Percentiles rank a stretch among this genome's conserved stretches.
These are phyloP conservation scores for Gobius niger DNA, from an alignment of 2,113 vertebrate species.

Conservation along the genomic window DNA sequence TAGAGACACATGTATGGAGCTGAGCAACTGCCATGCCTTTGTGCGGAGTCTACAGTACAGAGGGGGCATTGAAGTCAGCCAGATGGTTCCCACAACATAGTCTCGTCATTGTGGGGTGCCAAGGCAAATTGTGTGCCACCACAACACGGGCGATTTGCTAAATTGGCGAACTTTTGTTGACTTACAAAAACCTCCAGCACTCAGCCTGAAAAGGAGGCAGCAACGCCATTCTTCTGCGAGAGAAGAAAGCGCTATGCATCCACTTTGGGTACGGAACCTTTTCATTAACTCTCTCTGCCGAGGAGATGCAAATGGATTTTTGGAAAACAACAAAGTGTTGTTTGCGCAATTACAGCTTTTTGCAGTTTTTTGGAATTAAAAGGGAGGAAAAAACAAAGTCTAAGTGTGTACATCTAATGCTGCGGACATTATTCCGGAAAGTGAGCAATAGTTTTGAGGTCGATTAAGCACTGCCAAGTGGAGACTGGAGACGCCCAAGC, in stretches of 20 bases:
- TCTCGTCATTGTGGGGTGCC: not conserved
- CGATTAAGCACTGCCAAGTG: too few relatives aligned
- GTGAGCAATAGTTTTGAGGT: too few relatives aligned
- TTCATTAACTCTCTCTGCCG: not conserved
- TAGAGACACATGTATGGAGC: not conserved
- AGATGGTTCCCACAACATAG: not conserved
- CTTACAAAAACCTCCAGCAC: constrained; percentile 1
- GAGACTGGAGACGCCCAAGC: too few relatives aligned
- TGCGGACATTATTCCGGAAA: too few relatives aligned
- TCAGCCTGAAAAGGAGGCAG: not conserved
- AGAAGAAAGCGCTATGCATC: constrained; percentile 3
- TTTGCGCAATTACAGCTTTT: not conserved
- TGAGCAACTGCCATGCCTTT: not conserved
- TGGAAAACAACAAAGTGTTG: not conserved
- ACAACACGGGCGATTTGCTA: constrained; percentile 18
- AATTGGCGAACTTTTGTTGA: constrained; percentile 14
- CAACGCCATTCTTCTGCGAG: not conserved
- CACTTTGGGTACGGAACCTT: constrained; percentile 3
- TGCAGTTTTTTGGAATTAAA: not conserved
- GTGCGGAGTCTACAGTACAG: constrained; percentile 1
- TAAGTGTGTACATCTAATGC: too few relatives aligned
- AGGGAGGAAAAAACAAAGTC: too few relatives aligned
- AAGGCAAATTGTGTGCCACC: constrained; percentile 1
- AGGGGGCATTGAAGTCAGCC: constrained; percentile 12
- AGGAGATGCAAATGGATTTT: not conserved